Conservation (phyloP, 2,797 vertebrate genomes). For the Cottoperca gobio region DNA sequence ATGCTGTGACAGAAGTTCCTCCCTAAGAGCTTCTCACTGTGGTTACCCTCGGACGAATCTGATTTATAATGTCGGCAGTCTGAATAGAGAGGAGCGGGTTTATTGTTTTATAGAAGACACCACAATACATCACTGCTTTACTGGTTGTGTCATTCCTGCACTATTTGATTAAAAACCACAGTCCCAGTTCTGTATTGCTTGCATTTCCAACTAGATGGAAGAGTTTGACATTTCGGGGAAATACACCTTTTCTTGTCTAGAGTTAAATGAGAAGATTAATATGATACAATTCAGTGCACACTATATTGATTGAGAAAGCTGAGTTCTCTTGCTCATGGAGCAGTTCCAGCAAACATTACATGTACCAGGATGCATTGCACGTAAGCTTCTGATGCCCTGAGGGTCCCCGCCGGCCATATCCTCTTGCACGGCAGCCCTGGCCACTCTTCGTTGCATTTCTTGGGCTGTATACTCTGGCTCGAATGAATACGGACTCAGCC, state of each 20-base stretch:
- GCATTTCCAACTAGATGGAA: neutral
- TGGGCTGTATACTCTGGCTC: too few relatives aligned
- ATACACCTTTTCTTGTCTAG: neutral
- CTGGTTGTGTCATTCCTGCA: neutral
- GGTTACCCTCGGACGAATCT: conserved; percentile 19
- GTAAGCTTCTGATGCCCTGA: too few relatives aligned
- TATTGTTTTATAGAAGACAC: conserved; percentile 24
- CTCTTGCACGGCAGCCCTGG: too few relatives aligned
- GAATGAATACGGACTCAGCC: too few relatives aligned
- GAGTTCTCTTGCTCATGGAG: too few relatives aligned
- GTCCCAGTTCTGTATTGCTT: neutral
- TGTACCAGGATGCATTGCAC: too few relatives aligned
- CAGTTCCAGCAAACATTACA: too few relatives aligned
- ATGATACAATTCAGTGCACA: neutral
- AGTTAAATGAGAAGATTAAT: conserved; percentile 8
- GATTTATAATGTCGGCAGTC: conserved; percentile 22
- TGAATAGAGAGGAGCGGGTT: conserved; percentile 8
- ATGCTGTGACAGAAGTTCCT: conserved; percentile 25
- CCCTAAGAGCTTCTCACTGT: conserved; percentile 19
- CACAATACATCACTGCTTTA: conserved; percentile 3
- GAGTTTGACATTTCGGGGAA: neutral
- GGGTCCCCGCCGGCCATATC: too few relatives aligned
- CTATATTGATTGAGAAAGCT: too few relatives aligned
- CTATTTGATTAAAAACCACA: conserved; percentile 8
- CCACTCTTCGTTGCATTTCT: too few relatives aligned